phyloP scores from a whole-genome alignment of 2,888 invertebrate genomes.

The Pristionchus arcanus region DNA sequence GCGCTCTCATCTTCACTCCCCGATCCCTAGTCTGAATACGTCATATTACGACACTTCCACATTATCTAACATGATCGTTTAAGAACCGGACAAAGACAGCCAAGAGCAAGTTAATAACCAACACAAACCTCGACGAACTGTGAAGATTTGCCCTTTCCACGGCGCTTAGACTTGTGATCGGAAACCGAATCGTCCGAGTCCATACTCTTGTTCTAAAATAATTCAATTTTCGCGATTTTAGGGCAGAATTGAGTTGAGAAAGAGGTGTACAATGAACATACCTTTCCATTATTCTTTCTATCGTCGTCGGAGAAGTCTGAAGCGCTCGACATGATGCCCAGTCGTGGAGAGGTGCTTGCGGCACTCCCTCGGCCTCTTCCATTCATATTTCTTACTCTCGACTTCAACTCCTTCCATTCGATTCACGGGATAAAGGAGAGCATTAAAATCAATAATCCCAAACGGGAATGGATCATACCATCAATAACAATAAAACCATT shows the following conservation, averaged over 20 bases:
- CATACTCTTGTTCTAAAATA: not conserved
- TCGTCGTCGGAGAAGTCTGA: constrained; percentile 35
- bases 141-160: constrained; percentile 3
- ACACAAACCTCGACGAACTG: constrained; percentile 5
- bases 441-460: no score
- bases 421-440: no score
- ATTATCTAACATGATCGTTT: not conserved
- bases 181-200: constrained; percentile 35
- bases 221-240: not conserved
- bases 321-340: constrained; percentile 23
- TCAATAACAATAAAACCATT: no score
- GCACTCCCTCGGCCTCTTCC: no score
- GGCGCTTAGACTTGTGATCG: not conserved
- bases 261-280: not conserved
- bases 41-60: not conserved
- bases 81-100: not conserved
- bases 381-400: no score
- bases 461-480: no score
- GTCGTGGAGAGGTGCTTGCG: not conserved
- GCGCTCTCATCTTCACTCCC: not conserved
- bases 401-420: no score
- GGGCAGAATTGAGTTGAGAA: not conserved
- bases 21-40: constrained; percentile 4
- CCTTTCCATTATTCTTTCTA: constrained; percentile 48
- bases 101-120: not conserved